These are phyloP conservation scores for Dryobotodes eremita DNA, from an alignment of 2,888 invertebrate species.

Conservation along the genomic window DNA sequence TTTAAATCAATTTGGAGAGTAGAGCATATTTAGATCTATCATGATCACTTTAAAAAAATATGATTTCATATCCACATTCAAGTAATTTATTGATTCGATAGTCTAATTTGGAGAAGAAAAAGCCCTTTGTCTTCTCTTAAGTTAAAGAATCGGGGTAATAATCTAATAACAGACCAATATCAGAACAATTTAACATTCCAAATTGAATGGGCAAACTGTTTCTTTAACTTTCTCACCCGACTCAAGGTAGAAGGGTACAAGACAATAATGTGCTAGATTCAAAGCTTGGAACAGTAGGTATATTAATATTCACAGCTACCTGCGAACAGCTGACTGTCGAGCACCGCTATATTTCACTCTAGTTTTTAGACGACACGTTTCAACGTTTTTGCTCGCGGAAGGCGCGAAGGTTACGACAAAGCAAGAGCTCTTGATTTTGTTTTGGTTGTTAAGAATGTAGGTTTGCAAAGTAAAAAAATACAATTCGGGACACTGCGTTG, in stretches of 20 bases:
- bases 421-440: conserved; percentile 22
- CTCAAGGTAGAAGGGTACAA: conserved; percentile 12
- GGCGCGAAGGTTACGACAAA: conserved; percentile 30
- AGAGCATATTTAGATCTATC: background rate
- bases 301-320: conserved; percentile 40
- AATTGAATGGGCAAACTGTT: conserved; percentile 14
- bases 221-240: conserved; percentile 10
- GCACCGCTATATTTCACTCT: conserved; percentile 49
- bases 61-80: background rate
- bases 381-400: conserved; percentile 53
- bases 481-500: background rate
- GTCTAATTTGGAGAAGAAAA: background rate
- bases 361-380: conserved; percentile 47
- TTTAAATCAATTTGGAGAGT: no score
- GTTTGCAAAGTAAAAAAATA: background rate
- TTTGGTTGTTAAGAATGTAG: background rate
- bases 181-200: background rate
- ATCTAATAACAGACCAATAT: background rate
- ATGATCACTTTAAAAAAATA: background rate
- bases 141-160: background rate
- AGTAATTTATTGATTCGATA: background rate
- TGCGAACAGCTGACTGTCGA: conserved; percentile 5
- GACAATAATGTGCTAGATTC: conserved; percentile 15
- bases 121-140: background rate
- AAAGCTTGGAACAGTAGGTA: conserved; percentile 6